Percentiles rank a stretch among this genome's conserved stretches.
Evolutionary conservation across 1,140 invertebrate genomes (phyloP).

Genomic region (Drosophila orena): DNA sequence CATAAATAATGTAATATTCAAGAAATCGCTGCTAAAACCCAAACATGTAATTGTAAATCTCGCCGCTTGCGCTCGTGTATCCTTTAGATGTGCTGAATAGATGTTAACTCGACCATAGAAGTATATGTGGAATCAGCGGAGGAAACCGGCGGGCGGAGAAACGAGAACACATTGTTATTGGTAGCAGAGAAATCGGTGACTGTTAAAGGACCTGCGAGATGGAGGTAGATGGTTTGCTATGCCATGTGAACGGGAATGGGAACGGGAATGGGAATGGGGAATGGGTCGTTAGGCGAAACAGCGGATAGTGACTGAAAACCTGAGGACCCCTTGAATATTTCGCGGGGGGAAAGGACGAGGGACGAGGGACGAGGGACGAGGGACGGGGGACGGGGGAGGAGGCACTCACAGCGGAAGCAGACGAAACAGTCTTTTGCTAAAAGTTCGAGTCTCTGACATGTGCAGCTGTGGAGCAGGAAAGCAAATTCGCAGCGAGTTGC

Average conservation of each 20-base stretch:
- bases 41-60: background rate
- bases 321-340: constrained; percentile 41
- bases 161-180: constrained; percentile 64
- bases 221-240: background rate
- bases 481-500: constrained; percentile 4
- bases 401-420: constrained; percentile 45
- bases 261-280: background rate
- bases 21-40: background rate
- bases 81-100: constrained; percentile 19
- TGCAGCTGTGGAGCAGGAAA: constrained; percentile 54
- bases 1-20: background rate
- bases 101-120: constrained; percentile 24
- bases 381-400: background rate
- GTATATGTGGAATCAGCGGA: constrained; percentile 11
- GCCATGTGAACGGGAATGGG: background rate
- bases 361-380: background rate
- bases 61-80: background rate
- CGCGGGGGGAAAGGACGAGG: background rate
- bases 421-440: constrained; percentile 74
- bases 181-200: constrained; percentile 48
- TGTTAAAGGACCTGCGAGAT: constrained; percentile 25
- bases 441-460: constrained; percentile 78
- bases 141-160: constrained; percentile 6
- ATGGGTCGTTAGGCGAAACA: constrained; percentile 52
- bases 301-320: constrained; percentile 43